Conservation (phyloP, 1,140 invertebrate genomes). For the Planococcus citri region DNA sequence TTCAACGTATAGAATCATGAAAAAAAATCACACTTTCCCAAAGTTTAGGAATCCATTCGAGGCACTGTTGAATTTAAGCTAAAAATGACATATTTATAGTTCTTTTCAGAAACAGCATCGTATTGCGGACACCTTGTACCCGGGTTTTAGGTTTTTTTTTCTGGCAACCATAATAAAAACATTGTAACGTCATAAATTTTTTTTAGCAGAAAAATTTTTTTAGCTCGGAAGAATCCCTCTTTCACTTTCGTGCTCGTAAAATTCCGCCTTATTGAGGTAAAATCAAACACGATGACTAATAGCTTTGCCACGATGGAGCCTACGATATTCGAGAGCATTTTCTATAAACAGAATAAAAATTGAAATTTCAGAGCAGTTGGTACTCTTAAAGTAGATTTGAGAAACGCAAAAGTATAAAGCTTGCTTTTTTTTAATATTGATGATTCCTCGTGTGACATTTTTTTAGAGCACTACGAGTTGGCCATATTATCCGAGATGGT, state of each 20-base stretch:
- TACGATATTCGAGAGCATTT: not conserved
- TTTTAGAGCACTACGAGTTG: no score
- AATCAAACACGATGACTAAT: not conserved
- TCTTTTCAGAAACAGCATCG: not conserved
- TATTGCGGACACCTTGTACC: not conserved
- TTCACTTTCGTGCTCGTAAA: not conserved
- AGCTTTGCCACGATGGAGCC: not conserved
- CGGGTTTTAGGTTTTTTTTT: not conserved
- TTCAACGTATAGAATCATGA: no score
- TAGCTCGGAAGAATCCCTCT: not conserved
- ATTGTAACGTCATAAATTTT: not conserved
- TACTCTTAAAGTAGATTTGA: no score
- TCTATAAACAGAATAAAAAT: no score
- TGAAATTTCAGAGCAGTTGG: no score
- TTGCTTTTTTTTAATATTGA: no score
- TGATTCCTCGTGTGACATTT: no score
- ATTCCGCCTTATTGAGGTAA: not conserved
- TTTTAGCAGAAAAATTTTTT: not conserved
- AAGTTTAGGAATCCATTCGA: not conserved
- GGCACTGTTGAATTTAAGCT: not conserved
- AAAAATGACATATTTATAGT: slow-evolving; percentile 1
- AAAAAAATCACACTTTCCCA: no score
- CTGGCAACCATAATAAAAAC: not conserved
- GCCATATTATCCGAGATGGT: no score
- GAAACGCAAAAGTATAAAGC: no score